Evolutionary conservation across 2,888 invertebrate genomes (phyloP).

Genomic region (Kuschelorhynchus macadamiae): DNA sequence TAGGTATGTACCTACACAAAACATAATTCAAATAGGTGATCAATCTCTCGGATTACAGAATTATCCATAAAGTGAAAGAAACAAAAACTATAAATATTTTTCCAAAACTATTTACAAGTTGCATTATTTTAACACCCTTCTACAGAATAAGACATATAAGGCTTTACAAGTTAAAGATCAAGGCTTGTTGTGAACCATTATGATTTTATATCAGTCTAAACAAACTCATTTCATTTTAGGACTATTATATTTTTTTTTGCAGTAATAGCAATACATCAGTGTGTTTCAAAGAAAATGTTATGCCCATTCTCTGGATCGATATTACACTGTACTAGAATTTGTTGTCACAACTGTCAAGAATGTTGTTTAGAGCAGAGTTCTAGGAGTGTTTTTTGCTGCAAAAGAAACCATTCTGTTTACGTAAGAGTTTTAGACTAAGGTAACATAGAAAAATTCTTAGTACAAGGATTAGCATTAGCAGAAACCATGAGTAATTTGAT

Average conservation of each 20-base stretch:
- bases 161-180: too few relatives aligned
- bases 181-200: too few relatives aligned
- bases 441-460: too few relatives aligned
- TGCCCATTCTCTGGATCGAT: conserved; percentile 41
- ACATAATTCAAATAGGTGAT: too few relatives aligned
- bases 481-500: too few relatives aligned
- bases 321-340: conserved; percentile 32
- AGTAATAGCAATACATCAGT: conserved; percentile 28
- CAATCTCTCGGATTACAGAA: too few relatives aligned
- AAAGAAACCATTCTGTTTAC: conserved; percentile 44
- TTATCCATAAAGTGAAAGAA: too few relatives aligned
- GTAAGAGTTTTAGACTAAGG: conserved; percentile 41
- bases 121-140: background rate
- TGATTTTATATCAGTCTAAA: too few relatives aligned
- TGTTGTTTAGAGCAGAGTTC: conserved; percentile 29
- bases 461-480: too few relatives aligned
- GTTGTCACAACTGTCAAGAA: conserved; percentile 27
- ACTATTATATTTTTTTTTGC: conserved; percentile 1
- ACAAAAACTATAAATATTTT: too few relatives aligned
- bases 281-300: conserved; percentile 7
- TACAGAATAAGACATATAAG: too few relatives aligned
- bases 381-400: conserved; percentile 39
- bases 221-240: background rate
- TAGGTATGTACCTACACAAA: too few relatives aligned
- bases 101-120: background rate